Percentiles rank a stretch among this genome's conserved stretches.
These are phyloP conservation scores for Lutjanus argentimaculatus DNA, from an alignment of 2,797 vertebrate species.

Conservation along the genomic window DNA sequence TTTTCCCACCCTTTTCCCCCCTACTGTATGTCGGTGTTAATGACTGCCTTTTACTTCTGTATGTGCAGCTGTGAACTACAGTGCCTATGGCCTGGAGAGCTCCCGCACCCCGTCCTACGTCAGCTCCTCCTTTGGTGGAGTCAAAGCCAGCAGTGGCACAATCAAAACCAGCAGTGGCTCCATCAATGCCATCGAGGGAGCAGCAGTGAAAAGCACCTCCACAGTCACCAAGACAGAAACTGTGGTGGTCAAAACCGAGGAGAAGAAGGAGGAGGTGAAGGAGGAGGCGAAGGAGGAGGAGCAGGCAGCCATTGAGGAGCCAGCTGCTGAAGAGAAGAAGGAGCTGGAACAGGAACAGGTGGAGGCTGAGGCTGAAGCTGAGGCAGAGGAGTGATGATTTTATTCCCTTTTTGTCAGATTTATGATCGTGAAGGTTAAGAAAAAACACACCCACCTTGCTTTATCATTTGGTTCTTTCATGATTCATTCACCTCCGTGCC, in stretches of 20 bases:
- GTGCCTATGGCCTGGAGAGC: slow-evolving; percentile 74
- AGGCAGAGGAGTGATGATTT: slow-evolving; percentile 56
- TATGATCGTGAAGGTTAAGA: slow-evolving; percentile 27
- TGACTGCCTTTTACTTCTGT: slow-evolving; percentile 13
- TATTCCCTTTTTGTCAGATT: slow-evolving; percentile 8
- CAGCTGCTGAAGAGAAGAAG: background rate
- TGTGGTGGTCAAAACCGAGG: slow-evolving; percentile 55
- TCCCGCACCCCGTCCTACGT: slow-evolving; percentile 66
- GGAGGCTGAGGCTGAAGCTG: slow-evolving; percentile 53
- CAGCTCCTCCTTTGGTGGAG: slow-evolving; percentile 59
- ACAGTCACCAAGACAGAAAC: slow-evolving; percentile 74
- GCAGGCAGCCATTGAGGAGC: background rate
- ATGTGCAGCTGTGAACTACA: slow-evolving; percentile 75
- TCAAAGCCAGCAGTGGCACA: slow-evolving; percentile 34
- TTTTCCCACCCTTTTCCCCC: background rate
- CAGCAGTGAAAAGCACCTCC: slow-evolving; percentile 59
- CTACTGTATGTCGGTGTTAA: background rate
- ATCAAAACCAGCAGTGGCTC: slow-evolving; percentile 23
- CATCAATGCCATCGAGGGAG: slow-evolving; percentile 17
- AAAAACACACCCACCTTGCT: slow-evolving; percentile 8
- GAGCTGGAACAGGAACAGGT: slow-evolving; percentile 4
- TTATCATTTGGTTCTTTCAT: slow-evolving; percentile 9
- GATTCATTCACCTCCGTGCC: slow-evolving; percentile 10
- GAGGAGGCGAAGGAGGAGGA: slow-evolving; percentile 8
- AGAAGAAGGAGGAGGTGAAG: slow-evolving; percentile 40